Evolutionary conservation across 2,113 vertebrate species (phyloP).

Genomic region (Mungos mungo): DNA sequence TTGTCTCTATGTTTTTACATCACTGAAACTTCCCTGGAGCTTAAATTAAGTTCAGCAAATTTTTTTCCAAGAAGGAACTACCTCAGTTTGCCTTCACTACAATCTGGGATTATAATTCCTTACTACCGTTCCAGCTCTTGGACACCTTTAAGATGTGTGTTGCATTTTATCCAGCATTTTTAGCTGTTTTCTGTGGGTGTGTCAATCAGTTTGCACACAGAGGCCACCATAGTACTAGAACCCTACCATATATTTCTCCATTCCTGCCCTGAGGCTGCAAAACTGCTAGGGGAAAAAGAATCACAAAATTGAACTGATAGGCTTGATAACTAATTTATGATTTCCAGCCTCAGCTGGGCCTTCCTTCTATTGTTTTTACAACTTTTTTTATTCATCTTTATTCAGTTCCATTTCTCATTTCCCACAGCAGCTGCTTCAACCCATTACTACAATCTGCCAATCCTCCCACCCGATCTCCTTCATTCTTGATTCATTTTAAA

Average conservation of each 20-base stretch:
- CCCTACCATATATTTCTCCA: background rate
- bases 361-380: constrained; percentile 39
- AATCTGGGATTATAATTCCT: constrained; percentile 21
- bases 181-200: background rate
- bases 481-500: constrained; percentile 25
- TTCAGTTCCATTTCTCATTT: constrained; percentile 37
- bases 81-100: background rate
- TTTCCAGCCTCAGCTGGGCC: background rate
- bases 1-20: constrained; percentile 7
- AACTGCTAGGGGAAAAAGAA: constrained; percentile 10
- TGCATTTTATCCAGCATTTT: constrained; percentile 31
- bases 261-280: background rate
- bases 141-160: background rate
- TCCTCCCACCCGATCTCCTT: background rate
- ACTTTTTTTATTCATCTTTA: constrained; percentile 37
- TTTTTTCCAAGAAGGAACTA: background rate
- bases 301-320: constrained; percentile 33
- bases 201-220: background rate
- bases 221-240: background rate
- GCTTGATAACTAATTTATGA: constrained; percentile 30
- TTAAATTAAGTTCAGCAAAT: constrained; percentile 20
- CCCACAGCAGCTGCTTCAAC: constrained; percentile 22
- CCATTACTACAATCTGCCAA: background rate
- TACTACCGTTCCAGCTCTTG: background rate
- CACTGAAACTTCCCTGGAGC: background rate